phyloP scores from a whole-genome alignment of 2,888 invertebrate genomes.

The Leistus spinibarbis region DNA sequence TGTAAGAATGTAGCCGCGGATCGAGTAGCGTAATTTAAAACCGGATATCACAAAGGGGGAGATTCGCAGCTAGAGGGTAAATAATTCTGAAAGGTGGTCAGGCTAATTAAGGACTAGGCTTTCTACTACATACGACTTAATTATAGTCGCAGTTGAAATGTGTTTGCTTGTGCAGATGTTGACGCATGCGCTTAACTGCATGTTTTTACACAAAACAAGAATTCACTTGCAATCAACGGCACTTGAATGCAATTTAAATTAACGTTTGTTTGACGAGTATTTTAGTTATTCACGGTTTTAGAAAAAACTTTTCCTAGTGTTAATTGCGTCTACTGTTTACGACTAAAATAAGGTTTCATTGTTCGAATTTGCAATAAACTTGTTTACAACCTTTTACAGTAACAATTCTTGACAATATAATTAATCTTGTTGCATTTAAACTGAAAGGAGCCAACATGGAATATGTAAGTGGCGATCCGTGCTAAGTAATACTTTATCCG shows the following conservation, averaged over 20 bases:
- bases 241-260: neutral
- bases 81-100: slow-evolving; percentile 33
- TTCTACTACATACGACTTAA: slow-evolving; percentile 36
- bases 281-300: neutral
- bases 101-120: slow-evolving; percentile 28
- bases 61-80: slow-evolving; percentile 1
- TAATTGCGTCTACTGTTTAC: no score
- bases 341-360: no score
- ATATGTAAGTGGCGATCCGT: no score
- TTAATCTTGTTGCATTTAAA: no score
- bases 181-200: neutral
- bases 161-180: neutral
- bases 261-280: neutral
- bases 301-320: neutral
- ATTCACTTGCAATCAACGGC: neutral
- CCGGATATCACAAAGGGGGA: neutral
- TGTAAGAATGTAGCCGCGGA: neutral
- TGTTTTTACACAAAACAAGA: neutral
- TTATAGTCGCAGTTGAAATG: slow-evolving; percentile 3
- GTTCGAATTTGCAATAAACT: no score
- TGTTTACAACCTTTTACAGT: no score
- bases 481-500: no score
- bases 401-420: no score
- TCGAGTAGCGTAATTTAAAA: neutral
- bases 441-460: no score